A percentile compares a stretch with the other conserved stretches of the same genome.
Evolutionary conservation across 1,140 invertebrate genomes (phyloP).

Genomic region (Zaprionus nigranus): DNA sequence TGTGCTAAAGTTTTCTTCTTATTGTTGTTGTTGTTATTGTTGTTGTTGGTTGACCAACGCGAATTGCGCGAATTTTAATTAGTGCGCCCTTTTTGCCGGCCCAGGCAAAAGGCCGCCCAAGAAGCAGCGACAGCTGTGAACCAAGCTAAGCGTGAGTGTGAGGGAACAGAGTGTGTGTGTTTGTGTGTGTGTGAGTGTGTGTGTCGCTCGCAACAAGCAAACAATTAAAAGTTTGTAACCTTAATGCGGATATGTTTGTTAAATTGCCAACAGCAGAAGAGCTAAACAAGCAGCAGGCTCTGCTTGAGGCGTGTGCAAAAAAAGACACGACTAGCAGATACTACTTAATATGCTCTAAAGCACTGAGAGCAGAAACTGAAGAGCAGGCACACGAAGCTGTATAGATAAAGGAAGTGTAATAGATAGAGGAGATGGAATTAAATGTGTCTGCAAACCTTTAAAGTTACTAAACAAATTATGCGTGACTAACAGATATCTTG

Average conservation of each 20-base stretch:
- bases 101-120: conserved; percentile 17
- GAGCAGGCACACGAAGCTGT: background rate
- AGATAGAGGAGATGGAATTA: background rate
- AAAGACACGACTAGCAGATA: background rate
- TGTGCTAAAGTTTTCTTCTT: conserved; percentile 59
- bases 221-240: conserved; percentile 83
- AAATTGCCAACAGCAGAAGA: conserved; percentile 72
- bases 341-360: background rate
- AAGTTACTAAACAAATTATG: background rate
- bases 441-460: background rate
- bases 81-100: conserved; percentile 55
- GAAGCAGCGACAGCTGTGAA: conserved; percentile 61
- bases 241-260: conserved; percentile 83
- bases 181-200: conserved; percentile 31
- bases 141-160: conserved; percentile 16
- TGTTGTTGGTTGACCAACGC: conserved; percentile 76
- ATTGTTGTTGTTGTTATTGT: conserved; percentile 47
- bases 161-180: conserved; percentile 9
- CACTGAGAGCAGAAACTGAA: too few relatives aligned
- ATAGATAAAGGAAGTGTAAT: background rate
- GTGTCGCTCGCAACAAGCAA: conserved; percentile 72
- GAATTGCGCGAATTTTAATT: conserved; percentile 83
- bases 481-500: background rate
- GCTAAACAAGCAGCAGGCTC: conserved; percentile 27
- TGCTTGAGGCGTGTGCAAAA: background rate